Evolutionary conservation across 2,797 vertebrate species (phyloP).

Genomic region (Poecilia velifera): DNA sequence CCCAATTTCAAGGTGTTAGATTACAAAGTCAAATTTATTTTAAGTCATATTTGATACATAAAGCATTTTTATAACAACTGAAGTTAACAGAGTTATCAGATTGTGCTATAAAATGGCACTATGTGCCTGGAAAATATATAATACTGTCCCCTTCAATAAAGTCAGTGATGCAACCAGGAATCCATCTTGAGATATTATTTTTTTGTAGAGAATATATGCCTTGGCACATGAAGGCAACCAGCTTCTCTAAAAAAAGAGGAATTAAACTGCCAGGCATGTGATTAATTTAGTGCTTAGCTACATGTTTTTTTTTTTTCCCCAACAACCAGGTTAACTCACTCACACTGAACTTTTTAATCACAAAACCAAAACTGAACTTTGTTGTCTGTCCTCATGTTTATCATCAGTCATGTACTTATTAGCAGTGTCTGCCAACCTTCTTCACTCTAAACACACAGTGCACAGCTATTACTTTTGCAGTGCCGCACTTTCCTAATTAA

Average conservation of each 20-base stretch:
- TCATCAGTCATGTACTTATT: neutral
- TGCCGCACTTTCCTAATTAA: constrained; percentile 21
- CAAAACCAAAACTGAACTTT: neutral
- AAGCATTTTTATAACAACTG: no score
- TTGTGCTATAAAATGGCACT: no score
- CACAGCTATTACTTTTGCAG: constrained; percentile 3
- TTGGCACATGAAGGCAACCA: neutral
- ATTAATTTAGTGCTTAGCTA: neutral
- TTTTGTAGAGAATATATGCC: neutral
- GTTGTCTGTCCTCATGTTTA: neutral
- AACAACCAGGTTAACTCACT: neutral
- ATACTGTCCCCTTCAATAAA: neutral
- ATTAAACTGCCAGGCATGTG: neutral
- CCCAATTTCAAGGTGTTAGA: no score
- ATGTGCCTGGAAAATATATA: no score
- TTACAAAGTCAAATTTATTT: no score
- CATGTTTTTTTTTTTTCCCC: neutral
- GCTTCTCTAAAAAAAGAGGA: neutral
- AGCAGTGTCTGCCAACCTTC: neutral
- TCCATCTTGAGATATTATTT: neutral
- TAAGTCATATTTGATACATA: no score
- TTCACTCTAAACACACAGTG: neutral
- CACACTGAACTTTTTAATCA: neutral
- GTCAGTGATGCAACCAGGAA: neutral
- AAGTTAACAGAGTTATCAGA: no score